Base-by-base conservation (phyloP, 2,113 vertebrate genomes). In the Desmodus rotundus region DNA sequence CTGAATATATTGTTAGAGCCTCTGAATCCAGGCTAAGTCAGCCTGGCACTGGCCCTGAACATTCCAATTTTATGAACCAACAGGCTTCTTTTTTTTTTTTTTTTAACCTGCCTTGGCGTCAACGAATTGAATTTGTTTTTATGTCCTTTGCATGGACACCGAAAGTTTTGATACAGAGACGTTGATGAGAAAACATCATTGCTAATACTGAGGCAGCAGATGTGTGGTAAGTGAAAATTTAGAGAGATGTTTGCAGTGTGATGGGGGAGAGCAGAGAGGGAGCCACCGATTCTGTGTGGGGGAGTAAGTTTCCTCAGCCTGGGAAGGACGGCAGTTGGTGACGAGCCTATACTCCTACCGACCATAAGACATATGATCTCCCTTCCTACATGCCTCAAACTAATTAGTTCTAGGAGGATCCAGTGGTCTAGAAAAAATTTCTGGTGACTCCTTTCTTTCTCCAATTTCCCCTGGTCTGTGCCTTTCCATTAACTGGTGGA, bases 361-460 rank as follows among this genome's bases (percentile, higher is more conserved):
- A 89, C 85, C 91, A 41, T 43, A 61, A 85, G 54, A 95, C 24
- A 28, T 19, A 47, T 67, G 77, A 63, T 78, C 67, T 47, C 73
- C 70, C 41, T 74, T 96, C 77, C 85, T 70, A 73, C 38, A 2
- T 74, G 41, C 84, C 65, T 85, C 83, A 26, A 54, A 72, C 70
- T 95, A 81, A 93, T 93, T 92, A 87, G 81, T 95, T 94, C 41
- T 84, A 73, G 88, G 82, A 95, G 76, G 88, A 94, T 36, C 47
- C 74, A 89, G 95, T 70, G 91, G 68, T 86, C 73, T 95, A 91
- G 81, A 94, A 97, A 95, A 81, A 83, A 74, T 33, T 85, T 70
- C 93, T 96, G 95, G 70, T 84, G 67, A 90, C 61, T 88, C 45
- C 81, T 77, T 90, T 89, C 80, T 80, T 58, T 93, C 91, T 92